Conservation (phyloP, 1,140 invertebrate genomes). For the Teleopsis dalmanni region DNA sequence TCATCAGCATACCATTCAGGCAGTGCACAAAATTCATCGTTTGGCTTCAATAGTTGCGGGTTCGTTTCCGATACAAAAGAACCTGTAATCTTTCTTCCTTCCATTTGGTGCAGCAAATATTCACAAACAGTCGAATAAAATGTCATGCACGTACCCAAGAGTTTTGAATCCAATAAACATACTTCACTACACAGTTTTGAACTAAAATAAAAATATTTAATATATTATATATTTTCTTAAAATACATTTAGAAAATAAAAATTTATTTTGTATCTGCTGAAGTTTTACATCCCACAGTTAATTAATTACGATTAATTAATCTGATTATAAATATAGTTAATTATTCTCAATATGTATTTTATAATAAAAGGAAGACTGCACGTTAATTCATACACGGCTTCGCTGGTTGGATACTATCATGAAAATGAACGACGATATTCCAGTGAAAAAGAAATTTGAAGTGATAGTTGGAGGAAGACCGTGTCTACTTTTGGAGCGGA, state of each 20-base stretch:
- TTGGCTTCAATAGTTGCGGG: conserved; percentile 54
- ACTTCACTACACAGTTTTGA: conserved; percentile 84
- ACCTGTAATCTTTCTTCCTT: conserved; percentile 43
- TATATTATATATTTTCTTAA: not conserved
- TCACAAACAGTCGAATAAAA: conserved; percentile 84
- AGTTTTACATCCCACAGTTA: no score
- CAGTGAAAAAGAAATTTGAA: no score
- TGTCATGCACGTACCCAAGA: conserved; percentile 69
- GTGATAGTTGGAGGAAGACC: no score
- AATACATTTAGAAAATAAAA: not conserved
- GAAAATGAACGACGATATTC: no score
- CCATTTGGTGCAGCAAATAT: conserved; percentile 61
- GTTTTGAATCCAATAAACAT: conserved; percentile 70
- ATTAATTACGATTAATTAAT: no score
- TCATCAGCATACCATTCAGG: conserved; percentile 97
- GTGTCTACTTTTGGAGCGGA: no score
- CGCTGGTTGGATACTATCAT: no score
- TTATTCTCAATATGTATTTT: no score
- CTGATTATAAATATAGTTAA: no score
- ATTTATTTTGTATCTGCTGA: not conserved
- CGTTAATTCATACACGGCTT: no score
- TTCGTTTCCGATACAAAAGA: conserved; percentile 41
- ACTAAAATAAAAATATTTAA: conserved; percentile 41
- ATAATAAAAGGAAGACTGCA: no score
- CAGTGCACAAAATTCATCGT: conserved; percentile 74